A percentile compares a stretch with the other conserved stretches of the same genome.
Conservation (phyloP, 2,888 invertebrate genomes). For the Fragum sueziense region DNA sequence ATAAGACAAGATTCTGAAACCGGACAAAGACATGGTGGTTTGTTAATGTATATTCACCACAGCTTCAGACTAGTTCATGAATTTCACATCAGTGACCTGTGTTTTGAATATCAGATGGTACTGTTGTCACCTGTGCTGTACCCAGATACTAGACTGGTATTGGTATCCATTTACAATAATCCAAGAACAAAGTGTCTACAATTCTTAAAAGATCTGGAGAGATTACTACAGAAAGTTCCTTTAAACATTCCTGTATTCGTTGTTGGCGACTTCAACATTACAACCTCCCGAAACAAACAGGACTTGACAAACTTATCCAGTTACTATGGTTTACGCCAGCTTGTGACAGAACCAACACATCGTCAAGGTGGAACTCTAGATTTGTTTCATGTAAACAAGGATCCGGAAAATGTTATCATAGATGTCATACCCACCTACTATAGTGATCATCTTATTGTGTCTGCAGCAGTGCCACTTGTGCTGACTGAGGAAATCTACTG, state of each 20-base stretch:
- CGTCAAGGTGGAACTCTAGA: conserved; percentile 39
- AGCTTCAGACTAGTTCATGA: background rate
- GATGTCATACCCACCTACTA: conserved; percentile 42
- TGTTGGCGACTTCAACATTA: conserved; percentile 36
- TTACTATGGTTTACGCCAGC: background rate
- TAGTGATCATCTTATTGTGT: conserved; percentile 42
- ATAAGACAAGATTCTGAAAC: background rate
- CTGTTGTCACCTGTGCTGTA: conserved; percentile 1
- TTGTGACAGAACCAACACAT: background rate
- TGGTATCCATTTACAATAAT: conserved; percentile 36
- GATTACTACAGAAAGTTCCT: conserved; percentile 13
- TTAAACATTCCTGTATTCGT: conserved; percentile 27
- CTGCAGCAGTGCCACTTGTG: conserved; percentile 16
- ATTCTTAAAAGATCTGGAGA: conserved; percentile 33
- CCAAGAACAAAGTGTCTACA: conserved; percentile 13
- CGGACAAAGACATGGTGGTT: background rate
- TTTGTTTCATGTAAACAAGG: conserved; percentile 24
- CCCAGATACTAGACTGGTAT: background rate
- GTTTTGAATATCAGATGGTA: background rate
- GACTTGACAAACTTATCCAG: background rate
- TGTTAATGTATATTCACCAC: background rate
- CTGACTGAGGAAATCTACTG: too few species aligned
- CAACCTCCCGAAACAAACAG: background rate
- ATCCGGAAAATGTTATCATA: background rate
- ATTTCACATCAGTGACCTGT: background rate